Percentiles rank a stretch among this genome's conserved stretches.
phyloP scores from a whole-genome alignment of 2,797 vertebrate genomes.

The Tolypeutes matacus region DNA sequence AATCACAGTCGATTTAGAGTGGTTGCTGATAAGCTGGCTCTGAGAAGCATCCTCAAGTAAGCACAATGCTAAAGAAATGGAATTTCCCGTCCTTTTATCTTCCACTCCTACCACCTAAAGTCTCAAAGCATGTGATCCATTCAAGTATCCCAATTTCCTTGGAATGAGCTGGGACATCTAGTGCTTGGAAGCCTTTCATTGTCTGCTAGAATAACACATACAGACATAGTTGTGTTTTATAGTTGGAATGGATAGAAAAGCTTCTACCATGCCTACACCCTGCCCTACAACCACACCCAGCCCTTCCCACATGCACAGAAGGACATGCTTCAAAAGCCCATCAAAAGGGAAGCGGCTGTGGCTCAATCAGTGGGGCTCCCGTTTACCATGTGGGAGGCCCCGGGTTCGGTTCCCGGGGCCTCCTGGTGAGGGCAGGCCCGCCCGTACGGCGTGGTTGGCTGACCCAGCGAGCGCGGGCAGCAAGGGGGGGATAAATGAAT shows the following conservation, averaged over 20 bases:
- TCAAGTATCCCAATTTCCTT: constrained; percentile 20
- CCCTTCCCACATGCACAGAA: not conserved
- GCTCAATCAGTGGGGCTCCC: no score
- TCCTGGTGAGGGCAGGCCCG: no score
- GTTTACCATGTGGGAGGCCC: no score
- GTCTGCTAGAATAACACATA: constrained; percentile 34
- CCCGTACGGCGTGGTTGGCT: no score
- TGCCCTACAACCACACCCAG: not conserved
- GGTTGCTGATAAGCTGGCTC: constrained; percentile 60
- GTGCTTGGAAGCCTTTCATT: constrained; percentile 20
- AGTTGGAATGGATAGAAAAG: not conserved
- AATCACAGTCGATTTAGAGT: constrained; percentile 69
- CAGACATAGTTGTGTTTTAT: constrained; percentile 18
- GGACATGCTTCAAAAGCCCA: constrained; percentile 34
- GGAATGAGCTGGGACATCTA: constrained; percentile 6
- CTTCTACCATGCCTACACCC: not conserved
- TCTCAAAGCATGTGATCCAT: constrained; percentile 51
- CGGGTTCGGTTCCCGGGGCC: no score
- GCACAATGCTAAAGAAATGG: constrained; percentile 45
- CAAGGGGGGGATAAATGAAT: no score
- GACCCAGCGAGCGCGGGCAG: no score
- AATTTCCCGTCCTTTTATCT: constrained; percentile 56
- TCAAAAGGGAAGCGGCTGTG: no score
- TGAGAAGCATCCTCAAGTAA: constrained; percentile 53
- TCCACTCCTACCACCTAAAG: constrained; percentile 34